Conservation (phyloP, 1,140 invertebrate species). For the Metopolophium dirhodum region DNA sequence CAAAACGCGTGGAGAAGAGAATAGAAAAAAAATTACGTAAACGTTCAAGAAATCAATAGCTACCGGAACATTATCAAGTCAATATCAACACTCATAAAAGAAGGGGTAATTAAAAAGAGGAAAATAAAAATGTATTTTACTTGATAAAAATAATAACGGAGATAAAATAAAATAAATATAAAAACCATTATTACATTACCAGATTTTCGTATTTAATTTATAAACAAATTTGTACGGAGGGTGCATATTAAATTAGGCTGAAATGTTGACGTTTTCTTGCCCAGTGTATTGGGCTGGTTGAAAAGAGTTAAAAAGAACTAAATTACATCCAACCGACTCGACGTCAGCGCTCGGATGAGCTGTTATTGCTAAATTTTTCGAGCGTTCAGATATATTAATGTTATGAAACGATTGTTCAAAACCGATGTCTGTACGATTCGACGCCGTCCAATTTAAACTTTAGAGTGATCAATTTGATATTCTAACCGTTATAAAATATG, state of each 20-base stretch:
- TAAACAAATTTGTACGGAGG: neutral
- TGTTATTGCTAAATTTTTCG: neutral
- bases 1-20: no score
- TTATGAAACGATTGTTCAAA: neutral
- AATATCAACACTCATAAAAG: neutral
- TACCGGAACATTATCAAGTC: neutral
- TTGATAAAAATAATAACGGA: neutral
- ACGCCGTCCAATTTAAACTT: neutral
- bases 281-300: neutral
- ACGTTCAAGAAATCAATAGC: neutral
- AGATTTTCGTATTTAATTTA: slow-evolving; percentile 20
- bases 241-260: neutral
- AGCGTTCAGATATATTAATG: no score
- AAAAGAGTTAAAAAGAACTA: neutral
- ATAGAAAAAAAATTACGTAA: neutral
- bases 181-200: neutral
- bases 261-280: neutral
- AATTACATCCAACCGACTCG: neutral
- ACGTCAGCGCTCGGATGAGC: neutral
- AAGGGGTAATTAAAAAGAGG: neutral
- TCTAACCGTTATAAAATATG: neutral
- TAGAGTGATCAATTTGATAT: neutral
- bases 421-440: neutral
- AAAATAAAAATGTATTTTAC: neutral
- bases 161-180: slow-evolving; percentile 8